Evolutionary conservation across 2,888 invertebrate species (phyloP), one percentile per base, ranked within the genome.

Genomic region (Hedya salicella): DNA sequence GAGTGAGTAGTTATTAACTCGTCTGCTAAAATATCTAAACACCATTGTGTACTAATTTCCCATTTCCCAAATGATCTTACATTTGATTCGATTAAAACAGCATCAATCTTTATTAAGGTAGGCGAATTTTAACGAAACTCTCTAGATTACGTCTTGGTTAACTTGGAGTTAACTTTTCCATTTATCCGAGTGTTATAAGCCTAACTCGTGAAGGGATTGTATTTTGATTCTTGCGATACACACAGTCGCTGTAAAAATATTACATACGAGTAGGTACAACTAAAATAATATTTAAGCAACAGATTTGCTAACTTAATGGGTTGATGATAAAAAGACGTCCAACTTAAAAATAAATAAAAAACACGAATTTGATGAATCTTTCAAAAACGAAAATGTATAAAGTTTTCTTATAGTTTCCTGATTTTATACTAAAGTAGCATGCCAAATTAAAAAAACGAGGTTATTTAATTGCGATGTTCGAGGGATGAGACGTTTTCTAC

Each of bases 51-150:
- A 30, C 16, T 14, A 61, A 61, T 66, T 32, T n/a, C n/a, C 19
- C 30, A 11, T 9, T 21, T 60, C 36, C 13, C 59, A 65, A 50
- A 53, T 48, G 50, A 67, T 48, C 16, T 67, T 62, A 63, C 62
- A 62, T 44, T 44, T 46, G 56, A 69, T 42, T 71, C 30, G 54
- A 76, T 81, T 74, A 72, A 53, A 75, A 69, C 63, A 25, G 70
- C 76, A 84, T 85, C 76, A 80, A 84, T 85, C 79, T 79, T 71
- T 74, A 80, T 85, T 79, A 77, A 69, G 76, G 73, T 74, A 71
- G 53, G 66, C 68, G 69, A 76, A 79, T 78, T 78, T 76, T 68
- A 72, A 74, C 75, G 76, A 70, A 71, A 76, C 76, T 76, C 70
- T 70, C 69, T 62, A 75, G 73, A 77, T 77, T 77, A 75, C 74